Conservation (phyloP, 2,797 vertebrate species). For the Lacerta bilineata region DNA sequence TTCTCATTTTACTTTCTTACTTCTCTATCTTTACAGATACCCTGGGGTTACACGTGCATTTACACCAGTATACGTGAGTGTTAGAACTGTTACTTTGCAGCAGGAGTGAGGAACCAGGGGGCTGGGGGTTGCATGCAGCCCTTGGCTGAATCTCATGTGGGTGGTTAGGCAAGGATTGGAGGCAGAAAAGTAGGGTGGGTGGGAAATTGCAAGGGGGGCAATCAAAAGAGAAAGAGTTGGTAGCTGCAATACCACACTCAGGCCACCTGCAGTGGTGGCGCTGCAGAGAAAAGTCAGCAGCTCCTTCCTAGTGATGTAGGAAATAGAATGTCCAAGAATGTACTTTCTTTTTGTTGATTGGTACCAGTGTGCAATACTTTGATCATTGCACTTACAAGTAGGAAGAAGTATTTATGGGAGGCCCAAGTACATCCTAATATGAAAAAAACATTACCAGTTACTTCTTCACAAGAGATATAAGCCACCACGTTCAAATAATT, state of each 20-base stretch:
- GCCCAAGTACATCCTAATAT: slow-evolving; percentile 4
- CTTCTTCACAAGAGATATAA: slow-evolving; percentile 36
- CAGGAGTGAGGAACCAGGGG: no score
- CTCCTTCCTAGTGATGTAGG: background rate
- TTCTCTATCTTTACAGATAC: background rate
- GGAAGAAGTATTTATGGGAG: slow-evolving; percentile 21
- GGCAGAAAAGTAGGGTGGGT: no score
- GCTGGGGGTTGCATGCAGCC: no score
- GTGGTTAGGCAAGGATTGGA: no score
- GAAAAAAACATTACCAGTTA: slow-evolving; percentile 13
- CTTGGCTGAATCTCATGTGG: no score
- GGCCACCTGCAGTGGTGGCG: background rate
- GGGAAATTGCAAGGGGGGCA: background rate
- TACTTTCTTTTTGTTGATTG: background rate
- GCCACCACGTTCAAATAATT: slow-evolving; percentile 4
- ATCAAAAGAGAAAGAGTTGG: background rate
- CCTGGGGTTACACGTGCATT: background rate
- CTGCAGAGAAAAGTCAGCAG: background rate
- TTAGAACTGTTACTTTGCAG: background rate
- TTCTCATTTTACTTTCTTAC: background rate
- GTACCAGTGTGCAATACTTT: slow-evolving; percentile 13
- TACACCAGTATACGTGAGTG: background rate
- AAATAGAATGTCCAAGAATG: background rate
- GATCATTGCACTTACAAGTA: slow-evolving; percentile 22
- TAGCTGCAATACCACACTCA: background rate